Evolutionary conservation across 2,888 invertebrate species (phyloP), one percentile per base, ranked within the genome.

Genomic region (Agrotis clavis): DNA sequence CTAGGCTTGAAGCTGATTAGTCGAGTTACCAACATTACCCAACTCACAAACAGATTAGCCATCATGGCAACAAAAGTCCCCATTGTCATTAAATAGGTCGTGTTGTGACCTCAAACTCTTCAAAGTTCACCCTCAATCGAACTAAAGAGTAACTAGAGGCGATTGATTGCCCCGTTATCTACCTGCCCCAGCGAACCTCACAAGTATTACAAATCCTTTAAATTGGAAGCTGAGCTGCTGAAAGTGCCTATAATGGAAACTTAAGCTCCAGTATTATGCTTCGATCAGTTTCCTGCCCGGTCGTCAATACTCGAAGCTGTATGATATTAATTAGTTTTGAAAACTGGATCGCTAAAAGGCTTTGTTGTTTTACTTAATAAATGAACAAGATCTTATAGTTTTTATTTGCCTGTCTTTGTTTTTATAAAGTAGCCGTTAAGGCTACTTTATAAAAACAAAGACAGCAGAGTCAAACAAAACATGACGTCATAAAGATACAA

Each of bases 191-290:
- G 45, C 54, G 63, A 78, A 71, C 45, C 45, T 67, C 35, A n/a
- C 67, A 65, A 75, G 74, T 70, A 45, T 71, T 67, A 41, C 51
- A 76, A 78, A 72, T 71, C 78, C 83, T 81, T 77, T 75, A 72
- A 69, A 79, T 78, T 76, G 71, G 70, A 76, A 50, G 67, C 48
- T 71, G 78, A 83, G 75, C 83, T 72, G 35, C 62, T 71, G 57
- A 62, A 71, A 81, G 74, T 74, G 57, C 67, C 71, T 68, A 75
- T 75, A 83, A 81, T 83, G 83, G 75, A 74, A 82, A 83, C 69
- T 74, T 74, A 81, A 81, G 75, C 83, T 67, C 70, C 62, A 21
- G 71, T 67, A 78, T 82, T 80, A 67, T 73, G 41, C 51, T 64
- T 19, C 64, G 71, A 72, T 80, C 70, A 71, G 66, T 67, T 71